A percentile compares a stretch with the other conserved stretches of the same genome.
phyloP scores from a whole-genome alignment of 2,888 invertebrate genomes.

The Reticulitermes lucifugus region DNA sequence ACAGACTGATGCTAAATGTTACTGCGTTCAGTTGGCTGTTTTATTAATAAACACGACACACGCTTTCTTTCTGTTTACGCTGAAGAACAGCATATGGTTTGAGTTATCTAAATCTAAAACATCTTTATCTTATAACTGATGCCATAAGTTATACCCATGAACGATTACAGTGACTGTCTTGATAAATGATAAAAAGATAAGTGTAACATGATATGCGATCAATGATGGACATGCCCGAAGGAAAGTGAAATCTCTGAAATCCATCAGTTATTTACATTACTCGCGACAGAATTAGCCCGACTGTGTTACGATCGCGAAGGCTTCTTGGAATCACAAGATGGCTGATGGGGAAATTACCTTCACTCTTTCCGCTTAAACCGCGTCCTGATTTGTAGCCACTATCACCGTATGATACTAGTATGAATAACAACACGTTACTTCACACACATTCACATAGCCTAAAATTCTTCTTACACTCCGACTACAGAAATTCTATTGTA shows the following conservation, averaged over 20 bases:
- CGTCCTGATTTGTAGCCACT: not conserved
- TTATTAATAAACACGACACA: slow-evolving; percentile 2
- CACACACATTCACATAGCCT: too few species aligned
- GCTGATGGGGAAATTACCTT: slow-evolving; percentile 22
- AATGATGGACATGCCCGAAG: too few species aligned
- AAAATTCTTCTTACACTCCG: too few species aligned
- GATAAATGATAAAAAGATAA: too few species aligned
- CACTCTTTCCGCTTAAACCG: not conserved
- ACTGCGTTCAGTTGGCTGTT: not conserved
- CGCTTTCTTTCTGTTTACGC: not conserved
- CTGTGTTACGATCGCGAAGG: not conserved
- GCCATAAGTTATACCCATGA: too few species aligned
- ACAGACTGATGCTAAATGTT: not conserved
- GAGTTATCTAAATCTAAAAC: not conserved
- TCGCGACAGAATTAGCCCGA: not conserved
- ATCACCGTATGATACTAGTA: too few species aligned
- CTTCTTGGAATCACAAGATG: slow-evolving; percentile 27
- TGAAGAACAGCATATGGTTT: not conserved
- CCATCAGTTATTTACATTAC: too few species aligned
- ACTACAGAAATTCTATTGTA: too few species aligned
- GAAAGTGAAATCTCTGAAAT: too few species aligned
- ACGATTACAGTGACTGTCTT: too few species aligned
- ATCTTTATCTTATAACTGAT: not conserved
- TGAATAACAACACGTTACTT: not conserved
- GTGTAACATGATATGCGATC: too few species aligned